Evolutionary conservation across 2,797 vertebrate species (phyloP).

Genomic region (Sibirionetta formosa): DNA sequence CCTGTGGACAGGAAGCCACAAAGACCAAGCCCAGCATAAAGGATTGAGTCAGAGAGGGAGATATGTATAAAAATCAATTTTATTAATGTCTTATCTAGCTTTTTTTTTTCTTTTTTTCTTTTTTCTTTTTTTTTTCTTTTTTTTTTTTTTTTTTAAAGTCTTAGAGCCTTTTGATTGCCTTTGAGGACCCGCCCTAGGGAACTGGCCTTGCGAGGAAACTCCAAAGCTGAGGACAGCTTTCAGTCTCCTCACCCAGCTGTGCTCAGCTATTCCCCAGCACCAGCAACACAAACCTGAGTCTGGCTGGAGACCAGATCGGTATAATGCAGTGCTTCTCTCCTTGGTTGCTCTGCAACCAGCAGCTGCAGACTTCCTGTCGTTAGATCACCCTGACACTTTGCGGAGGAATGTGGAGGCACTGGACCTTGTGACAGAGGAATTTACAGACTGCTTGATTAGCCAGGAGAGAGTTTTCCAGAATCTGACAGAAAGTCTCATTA

Average conservation of each 20-base stretch:
- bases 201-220: background rate
- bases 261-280: background rate
- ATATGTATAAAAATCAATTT: background rate
- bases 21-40: background rate
- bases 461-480: slow-evolving; percentile 23
- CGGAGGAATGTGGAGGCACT: slow-evolving; percentile 45
- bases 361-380: background rate
- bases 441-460: slow-evolving; percentile 1
- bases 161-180: background rate
- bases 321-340: background rate
- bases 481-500: background rate
- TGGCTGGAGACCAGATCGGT: background rate
- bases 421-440: slow-evolving; percentile 51
- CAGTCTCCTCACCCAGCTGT: background rate
- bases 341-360: slow-evolving; percentile 46
- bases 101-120: background rate
- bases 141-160: background rate
- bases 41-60: background rate
- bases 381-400: slow-evolving; percentile 30
- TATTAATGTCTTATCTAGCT: background rate
- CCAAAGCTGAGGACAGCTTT: background rate
- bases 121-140: rapidly evolving
- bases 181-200: background rate
- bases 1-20: background rate
- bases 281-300: background rate